phyloP scores from a whole-genome alignment of 2,888 invertebrate species.

The Bruchidius siliquastri region DNA sequence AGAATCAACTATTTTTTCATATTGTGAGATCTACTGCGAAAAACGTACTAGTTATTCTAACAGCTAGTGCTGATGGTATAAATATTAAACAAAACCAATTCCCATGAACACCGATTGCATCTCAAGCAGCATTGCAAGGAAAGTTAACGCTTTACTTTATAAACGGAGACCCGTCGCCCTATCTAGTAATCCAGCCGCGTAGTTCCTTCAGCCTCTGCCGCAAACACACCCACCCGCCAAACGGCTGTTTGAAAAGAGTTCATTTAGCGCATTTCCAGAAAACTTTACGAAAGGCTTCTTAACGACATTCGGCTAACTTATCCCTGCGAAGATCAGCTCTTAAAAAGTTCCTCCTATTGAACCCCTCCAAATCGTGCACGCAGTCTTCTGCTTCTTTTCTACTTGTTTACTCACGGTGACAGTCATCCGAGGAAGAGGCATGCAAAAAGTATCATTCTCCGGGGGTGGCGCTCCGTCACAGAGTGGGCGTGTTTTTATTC shows the following conservation, averaged over 20 bases:
- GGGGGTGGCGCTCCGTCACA: not conserved
- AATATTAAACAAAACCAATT: not conserved
- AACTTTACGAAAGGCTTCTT: not conserved
- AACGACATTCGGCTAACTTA: not conserved
- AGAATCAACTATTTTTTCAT: too few species aligned
- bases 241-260: not conserved
- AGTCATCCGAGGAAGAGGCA: not conserved
- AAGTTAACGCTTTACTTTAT: not conserved
- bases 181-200: not conserved
- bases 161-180: not conserved
- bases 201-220: not conserved
- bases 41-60: too few species aligned
- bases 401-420: not conserved
- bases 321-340: not conserved
- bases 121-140: not conserved
- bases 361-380: not conserved
- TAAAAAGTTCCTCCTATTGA: not conserved
- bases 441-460: not conserved
- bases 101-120: not conserved
- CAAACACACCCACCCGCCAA: not conserved
- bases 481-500: not conserved
- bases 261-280: not conserved
- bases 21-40: too few species aligned
- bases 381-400: not conserved
- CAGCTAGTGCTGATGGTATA: too few species aligned